phyloP scores from a whole-genome alignment of 2,113 vertebrate genomes.

The Clarias magur region DNA sequence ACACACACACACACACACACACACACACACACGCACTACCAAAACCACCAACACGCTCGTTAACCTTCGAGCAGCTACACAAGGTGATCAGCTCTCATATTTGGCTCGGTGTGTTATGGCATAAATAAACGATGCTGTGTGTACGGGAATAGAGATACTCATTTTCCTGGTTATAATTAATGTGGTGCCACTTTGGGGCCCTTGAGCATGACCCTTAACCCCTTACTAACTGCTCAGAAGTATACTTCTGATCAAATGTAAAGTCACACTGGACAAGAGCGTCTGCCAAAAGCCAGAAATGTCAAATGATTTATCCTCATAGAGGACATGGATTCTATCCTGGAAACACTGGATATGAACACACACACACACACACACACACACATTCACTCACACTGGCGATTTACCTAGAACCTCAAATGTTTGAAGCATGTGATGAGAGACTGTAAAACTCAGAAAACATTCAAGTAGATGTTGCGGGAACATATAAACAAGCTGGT shows the following conservation, averaged over 20 bases:
- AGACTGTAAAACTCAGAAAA: neutral
- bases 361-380: neutral
- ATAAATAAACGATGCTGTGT: neutral
- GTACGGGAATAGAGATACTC: neutral
- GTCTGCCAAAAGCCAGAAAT: too few species aligned
- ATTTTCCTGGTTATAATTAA: neutral
- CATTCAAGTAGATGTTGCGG: too few species aligned
- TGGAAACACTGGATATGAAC: neutral
- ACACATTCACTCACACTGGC: neutral
- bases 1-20: too few species aligned
- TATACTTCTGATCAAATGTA: too few species aligned
- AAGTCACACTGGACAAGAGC: too few species aligned
- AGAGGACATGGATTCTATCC: too few species aligned
- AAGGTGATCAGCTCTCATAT: neutral
- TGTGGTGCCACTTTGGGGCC: too few species aligned
- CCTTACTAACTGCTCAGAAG: too few species aligned
- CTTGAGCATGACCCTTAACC: too few species aligned
- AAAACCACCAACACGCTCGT: neutral
- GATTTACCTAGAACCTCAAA: too few species aligned
- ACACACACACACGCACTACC: neutral
- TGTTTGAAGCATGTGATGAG: neutral
- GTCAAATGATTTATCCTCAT: too few species aligned
- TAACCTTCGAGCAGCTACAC: neutral
- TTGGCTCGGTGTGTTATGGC: neutral
- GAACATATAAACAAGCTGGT: neutral